Evolutionary conservation across 2,797 vertebrate species (phyloP), one percentile per base, ranked within the genome.

Genomic region (Epinephelus awoara): DNA sequence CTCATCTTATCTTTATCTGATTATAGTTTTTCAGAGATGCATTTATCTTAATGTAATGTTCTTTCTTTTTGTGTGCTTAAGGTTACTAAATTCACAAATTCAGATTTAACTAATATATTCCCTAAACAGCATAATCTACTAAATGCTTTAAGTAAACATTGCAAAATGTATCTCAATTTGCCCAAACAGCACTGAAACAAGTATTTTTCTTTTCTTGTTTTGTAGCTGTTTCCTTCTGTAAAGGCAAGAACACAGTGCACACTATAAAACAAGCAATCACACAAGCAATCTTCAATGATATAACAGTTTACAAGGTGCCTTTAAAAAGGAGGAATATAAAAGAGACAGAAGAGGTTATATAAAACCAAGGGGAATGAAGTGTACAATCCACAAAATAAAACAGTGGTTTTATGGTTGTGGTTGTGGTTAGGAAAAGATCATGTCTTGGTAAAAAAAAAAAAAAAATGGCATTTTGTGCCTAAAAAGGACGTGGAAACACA

Each of bases 11-110:
- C 15, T 17, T 21, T 13, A 12, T 49, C 51, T 54, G 25, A 13
- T 57, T n/a, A 4, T 3, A 25, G 1, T 11, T 47, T 18, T 49
- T 23, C 0, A 21, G 12, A 11, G 55, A 10, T 23, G 8, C 19
- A 19, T 63, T 42, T 44, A 0, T 50, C 21, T 3, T 17, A 23
- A 49, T 61, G 2, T 57, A 38, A 9, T 15, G 6, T 25, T 50
- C 23, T 27, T 18, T 46, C 19, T 47, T 17, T 0, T 38, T 23
- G 38, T 52, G 23, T 2, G 1, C 59, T 65, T 7, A 25, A 34
- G 6, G 18, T 55, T 59, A 59, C 59, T 54, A n/a, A 9, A 38
- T n/a, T 68, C 50, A 51, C 27, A 73, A 21, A 46, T 68, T 14
- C 62, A 8, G 12, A 56, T n/a, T 27, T 10, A 47, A 11, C 2